Evolutionary conservation across 2,888 invertebrate genomes (phyloP), one percentile per base, ranked within the genome.

Genomic region (Branchipolynoe longqiensis): DNA sequence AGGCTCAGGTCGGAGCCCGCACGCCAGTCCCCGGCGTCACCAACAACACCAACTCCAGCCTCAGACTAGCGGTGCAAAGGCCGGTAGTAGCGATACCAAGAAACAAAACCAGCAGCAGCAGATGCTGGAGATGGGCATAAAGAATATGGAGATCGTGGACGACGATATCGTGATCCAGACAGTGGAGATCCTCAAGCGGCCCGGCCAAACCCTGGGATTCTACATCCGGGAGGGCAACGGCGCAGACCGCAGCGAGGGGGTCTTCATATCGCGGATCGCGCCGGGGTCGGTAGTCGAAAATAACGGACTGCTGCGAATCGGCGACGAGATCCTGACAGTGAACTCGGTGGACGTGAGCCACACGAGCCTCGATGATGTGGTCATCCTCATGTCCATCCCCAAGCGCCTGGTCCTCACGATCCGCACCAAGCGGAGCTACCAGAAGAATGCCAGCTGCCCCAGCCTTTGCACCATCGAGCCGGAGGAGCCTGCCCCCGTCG

Each of bases 201-300:
- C 99, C 0, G 99, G 99, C 22, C 99, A 99, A 94, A 99, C 99
- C 38, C 95, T 99, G 88, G 99, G 99, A 64, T 95, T 99, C 87
- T 99, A 99, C 94, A 99, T 99, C 92, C 96, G 99, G 59, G 99
- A 99, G 92, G 99, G 99, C n/a, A 99, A 99, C 92, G 99, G 99
- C n/a, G 96, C 97, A 84, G 97, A 98, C 91, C 96, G 98, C 87
- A 96, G 96, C 74, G 98, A 98, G 92, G 99, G 99, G 73, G 99
- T 99, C 87, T 99, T 99, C 95, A 99, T 99, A 94, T 99, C 99
- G 12, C 95, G 97, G 91, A 97, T 98, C 93, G 99, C 99, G 56
- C 95, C 98, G 91, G 98, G 98, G 94, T 98, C 98, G 78, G 98
- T 98, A 54, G 98, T 99, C 64, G 98, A 98, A 94, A 98, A 98